Evolutionary conservation across 2,113 vertebrate genomes (phyloP).

Genomic region (Eira barbara): DNA sequence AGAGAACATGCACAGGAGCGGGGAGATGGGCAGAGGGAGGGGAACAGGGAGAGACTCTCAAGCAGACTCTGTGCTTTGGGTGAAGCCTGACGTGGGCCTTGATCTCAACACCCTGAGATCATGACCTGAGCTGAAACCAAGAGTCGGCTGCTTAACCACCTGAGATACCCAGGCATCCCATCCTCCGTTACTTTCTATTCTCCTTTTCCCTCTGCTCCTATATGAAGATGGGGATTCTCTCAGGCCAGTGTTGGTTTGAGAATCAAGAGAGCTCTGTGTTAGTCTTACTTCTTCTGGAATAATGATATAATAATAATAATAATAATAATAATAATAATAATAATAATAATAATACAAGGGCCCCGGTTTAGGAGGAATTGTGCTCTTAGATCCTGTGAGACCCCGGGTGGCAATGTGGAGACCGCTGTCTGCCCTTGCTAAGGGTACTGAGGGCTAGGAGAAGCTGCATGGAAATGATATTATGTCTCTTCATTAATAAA

Average conservation of each 20-base stretch:
- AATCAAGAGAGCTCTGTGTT: neutral
- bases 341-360: neutral
- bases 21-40: too few relatives aligned
- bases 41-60: too few relatives aligned
- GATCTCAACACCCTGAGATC: too few relatives aligned
- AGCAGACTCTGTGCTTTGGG: too few relatives aligned
- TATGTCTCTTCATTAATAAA: neutral
- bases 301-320: neutral
- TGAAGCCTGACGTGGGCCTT: too few relatives aligned
- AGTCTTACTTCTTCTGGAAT: neutral
- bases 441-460: neutral
- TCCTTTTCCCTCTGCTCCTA: neutral
- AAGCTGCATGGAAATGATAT: neutral
- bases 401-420: neutral
- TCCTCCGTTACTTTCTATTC: neutral
- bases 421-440: neutral
- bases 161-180: too few relatives aligned
- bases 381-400: neutral
- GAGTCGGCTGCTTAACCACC: too few relatives aligned
- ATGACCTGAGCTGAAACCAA: too few relatives aligned
- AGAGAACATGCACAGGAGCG: too few relatives aligned
- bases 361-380: neutral
- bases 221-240: neutral
- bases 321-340: neutral
- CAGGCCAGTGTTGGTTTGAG: neutral